Conservation (phyloP, 2,888 invertebrate genomes). For the Calliphora vomitoria region DNA sequence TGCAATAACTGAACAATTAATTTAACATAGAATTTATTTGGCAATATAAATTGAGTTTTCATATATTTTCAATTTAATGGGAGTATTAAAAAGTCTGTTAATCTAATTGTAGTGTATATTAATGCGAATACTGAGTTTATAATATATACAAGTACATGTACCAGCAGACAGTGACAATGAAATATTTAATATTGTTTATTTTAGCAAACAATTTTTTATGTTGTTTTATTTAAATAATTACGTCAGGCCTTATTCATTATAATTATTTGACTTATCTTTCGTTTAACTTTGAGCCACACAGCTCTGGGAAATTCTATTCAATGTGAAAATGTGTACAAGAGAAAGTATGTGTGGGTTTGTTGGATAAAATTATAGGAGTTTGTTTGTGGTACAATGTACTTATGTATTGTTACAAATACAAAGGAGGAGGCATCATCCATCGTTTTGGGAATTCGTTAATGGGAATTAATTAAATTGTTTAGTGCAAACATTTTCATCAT, state of each 20-base stretch:
- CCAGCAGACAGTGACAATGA: conserved; percentile 54
- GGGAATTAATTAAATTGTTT: conserved; percentile 57
- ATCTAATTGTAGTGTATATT: not conserved
- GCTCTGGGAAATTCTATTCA: conserved; percentile 19
- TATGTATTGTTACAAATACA: not conserved
- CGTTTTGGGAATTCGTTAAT: conserved; percentile 66
- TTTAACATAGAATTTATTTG: not conserved
- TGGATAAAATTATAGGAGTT: not conserved
- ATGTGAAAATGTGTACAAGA: not conserved
- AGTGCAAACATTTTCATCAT: conserved; percentile 55
- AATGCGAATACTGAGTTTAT: not conserved
- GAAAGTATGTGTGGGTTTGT: conserved; percentile 7
- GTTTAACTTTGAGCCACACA: conserved; percentile 25
- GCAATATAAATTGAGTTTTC: too few species aligned
- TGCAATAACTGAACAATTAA: not conserved
- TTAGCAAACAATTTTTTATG: conserved; percentile 32
- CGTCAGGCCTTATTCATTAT: conserved; percentile 53
- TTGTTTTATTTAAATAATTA: conserved; percentile 58
- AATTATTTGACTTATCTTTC: conserved; percentile 38
- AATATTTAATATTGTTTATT: conserved; percentile 63
- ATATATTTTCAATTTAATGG: too few species aligned
- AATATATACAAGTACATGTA: not conserved
- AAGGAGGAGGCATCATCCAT: conserved; percentile 18
- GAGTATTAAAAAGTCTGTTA: too few species aligned
- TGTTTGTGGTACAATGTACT: not conserved